Evolutionary conservation across 2,888 invertebrate species (phyloP).

Genomic region (Lobophora halterata): DNA sequence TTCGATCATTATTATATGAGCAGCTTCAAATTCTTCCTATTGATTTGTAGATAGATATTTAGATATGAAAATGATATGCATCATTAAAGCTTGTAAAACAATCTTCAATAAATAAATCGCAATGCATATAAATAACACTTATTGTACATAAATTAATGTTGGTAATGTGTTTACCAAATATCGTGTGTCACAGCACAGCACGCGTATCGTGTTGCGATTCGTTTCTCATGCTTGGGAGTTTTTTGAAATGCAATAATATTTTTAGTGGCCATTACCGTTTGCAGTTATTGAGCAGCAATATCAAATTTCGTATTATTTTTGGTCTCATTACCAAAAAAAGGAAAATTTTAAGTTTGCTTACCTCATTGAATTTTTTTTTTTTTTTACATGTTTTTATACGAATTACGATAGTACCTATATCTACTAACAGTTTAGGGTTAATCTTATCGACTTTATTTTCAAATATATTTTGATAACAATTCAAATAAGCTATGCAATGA

Average conservation of each 20-base stretch:
- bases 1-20: too few species aligned
- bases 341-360: too few species aligned
- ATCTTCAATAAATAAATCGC: conserved; percentile 26
- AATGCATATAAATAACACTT: conserved; percentile 38
- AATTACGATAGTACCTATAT: too few species aligned
- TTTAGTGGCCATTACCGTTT: conserved; percentile 24
- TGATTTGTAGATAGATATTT: too few species aligned
- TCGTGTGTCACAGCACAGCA: conserved; percentile 46
- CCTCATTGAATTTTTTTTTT: too few species aligned
- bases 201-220: conserved; percentile 41
- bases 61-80: conserved; percentile 21
- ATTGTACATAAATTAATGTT: conserved; percentile 32
- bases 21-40: too few species aligned
- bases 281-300: conserved; percentile 20
- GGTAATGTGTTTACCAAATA: conserved; percentile 47
- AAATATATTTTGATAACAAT: too few species aligned
- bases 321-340: too few species aligned
- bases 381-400: too few species aligned
- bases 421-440: too few species aligned
- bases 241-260: conserved; percentile 26
- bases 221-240: conserved; percentile 29
- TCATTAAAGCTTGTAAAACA: conserved; percentile 28
- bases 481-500: too few species aligned
- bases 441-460: too few species aligned
- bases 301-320: conserved; percentile 14